Evolutionary conservation across 2,113 vertebrate species (phyloP), one percentile per base, ranked within the genome.

Genomic region (Chaenogobius annularis): DNA sequence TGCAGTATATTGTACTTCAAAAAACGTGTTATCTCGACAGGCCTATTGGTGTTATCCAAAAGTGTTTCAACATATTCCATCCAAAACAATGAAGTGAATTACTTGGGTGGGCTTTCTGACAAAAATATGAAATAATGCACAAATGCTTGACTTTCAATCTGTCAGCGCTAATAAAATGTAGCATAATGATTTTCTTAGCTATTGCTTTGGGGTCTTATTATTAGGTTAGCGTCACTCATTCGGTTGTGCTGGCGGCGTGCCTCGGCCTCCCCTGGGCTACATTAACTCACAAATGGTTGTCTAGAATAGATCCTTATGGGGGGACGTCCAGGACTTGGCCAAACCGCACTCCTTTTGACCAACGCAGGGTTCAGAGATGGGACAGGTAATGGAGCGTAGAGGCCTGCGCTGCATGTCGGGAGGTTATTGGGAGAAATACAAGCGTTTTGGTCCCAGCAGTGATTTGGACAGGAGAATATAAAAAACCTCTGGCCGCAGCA

Each of bases 171-270:
- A 63, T 63, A 43, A 63, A n/a, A 63, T 63, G 17, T 43, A 63
- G 61, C 35, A 11, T 40, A 40, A 43, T 40, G 61, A n/a, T 63
- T 43, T 63, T 63, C 61, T 63, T 40, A 43, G 61, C 35, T 43
- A 20, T 63, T 63, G 35, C 35, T 10, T 40, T 12, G 19, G 31
- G 61, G 61, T 19, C 35, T 63, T 37, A 19, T 63, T 63, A 63
- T 63, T 63, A 63, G 35, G 61, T 63, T 63, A 63, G 61, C 35
- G 35, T 63, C 61, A 40, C 35, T 63, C 61, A 63, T 40, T 63
- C 35, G 35, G 61, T 43, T 19, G 17, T 40, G 19, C 61, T 63
- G 61, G 61, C 61, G 3, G 61, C 8, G 61, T 20, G 61, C 61
- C 61, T 43, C 19, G n/a, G 35, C 35, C 35, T 63, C 61, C 40